Evolutionary conservation across 2,113 vertebrate genomes (phyloP), one percentile per base, ranked within the genome.

Genomic region (Neoarius graeffei): DNA sequence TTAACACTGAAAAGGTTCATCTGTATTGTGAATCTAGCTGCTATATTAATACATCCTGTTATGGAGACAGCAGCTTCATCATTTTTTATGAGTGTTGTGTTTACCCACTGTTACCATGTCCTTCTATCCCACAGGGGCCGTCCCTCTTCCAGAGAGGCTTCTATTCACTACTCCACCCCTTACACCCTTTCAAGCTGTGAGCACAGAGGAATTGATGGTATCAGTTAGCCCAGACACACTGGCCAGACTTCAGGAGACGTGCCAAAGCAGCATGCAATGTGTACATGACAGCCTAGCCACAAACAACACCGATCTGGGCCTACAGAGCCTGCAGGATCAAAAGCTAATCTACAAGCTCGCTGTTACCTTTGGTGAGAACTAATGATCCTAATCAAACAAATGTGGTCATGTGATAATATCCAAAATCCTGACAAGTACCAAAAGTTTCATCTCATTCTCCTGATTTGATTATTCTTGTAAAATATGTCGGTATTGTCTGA

Each of bases 71-170:
- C 11, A 80, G 15, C 25, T 59, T 60, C 85, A 56, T 6, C 19
- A 15, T 69, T 52, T 14, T 35, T 56, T 57, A 30, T 25, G 13
- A 54, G n/a, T 66, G n/a, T 60, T 50, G 50, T 87, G 30, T 82
- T 83, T 86, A 30, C 62, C 10, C 9, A 52, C 10, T 79, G 25
- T 80, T 48, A 54, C 73, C 54, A 77, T 87, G 15, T 64, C 30
- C 5, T n/a, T 50, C n/a, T 81, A 7, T 85, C 42, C 69, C 84
- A 35, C 76, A 96, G 96, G 96, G 96, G 88, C 95, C 30, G 96
- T 96, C 3, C 96, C 95, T 23, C 74, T 87, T 71, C 96, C 96
- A 69, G 96, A 97, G 90, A 95, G 94, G 86, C 92, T 97, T 87
- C 90, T 96, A 89, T 90, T 93, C 86, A 93, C 95, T 60, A 27